A percentile compares a stretch with the other conserved stretches of the same genome.
Conservation (phyloP, 2,888 invertebrate species). For the Antheraea assamensis region DNA sequence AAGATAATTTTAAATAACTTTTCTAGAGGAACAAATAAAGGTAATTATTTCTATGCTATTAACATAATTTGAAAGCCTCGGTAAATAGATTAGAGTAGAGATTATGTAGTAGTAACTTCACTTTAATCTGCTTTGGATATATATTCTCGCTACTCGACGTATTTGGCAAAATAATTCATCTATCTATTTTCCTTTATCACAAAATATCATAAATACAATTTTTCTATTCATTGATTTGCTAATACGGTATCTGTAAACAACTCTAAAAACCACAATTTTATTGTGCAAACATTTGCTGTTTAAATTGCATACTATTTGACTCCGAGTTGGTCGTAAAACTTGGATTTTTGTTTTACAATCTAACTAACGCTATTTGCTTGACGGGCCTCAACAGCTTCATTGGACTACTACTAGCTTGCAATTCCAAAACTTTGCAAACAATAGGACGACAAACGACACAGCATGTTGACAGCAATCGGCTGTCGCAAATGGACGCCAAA, state of each 20-base stretch:
- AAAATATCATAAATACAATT: background rate
- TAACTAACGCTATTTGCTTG: too few species aligned
- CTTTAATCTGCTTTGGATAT: background rate
- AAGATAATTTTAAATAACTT: background rate
- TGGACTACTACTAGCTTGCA: too few species aligned
- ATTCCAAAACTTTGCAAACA: too few species aligned
- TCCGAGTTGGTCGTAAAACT: too few species aligned
- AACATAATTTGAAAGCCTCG: background rate
- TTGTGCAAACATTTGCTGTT: too few species aligned
- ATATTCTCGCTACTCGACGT: background rate
- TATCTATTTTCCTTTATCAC: background rate
- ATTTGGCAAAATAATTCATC: background rate
- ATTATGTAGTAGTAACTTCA: background rate
- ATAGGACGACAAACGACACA: too few species aligned
- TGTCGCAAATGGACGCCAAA: too few species aligned
- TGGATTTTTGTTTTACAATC: too few species aligned
- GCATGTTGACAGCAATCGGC: too few species aligned
- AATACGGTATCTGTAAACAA: background rate
- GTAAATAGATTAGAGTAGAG: background rate
- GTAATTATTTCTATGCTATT: background rate
- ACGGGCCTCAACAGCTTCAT: too few species aligned
- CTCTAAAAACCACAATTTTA: too few species aligned
- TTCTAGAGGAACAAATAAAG: background rate
- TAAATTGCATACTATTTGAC: too few species aligned
- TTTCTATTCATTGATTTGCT: background rate